These are phyloP conservation scores for Perdita meconis DNA, from an alignment of 2,888 invertebrate species.

Conservation along the genomic window DNA sequence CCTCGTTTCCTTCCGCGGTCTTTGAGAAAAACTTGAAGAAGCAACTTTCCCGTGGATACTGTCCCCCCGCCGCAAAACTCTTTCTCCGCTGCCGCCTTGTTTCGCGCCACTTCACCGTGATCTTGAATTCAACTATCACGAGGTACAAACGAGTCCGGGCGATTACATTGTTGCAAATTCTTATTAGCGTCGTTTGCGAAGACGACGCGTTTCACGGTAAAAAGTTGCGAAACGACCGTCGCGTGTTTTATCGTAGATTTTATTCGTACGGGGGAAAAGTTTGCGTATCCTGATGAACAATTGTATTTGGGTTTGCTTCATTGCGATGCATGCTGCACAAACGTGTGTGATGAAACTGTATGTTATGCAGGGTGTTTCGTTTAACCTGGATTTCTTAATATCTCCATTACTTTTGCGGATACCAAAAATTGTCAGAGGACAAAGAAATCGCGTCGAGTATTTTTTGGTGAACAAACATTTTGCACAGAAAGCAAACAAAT, in stretches of 20 bases:
- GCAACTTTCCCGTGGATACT: neutral
- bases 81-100: neutral
- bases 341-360: too few relatives aligned
- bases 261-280: neutral
- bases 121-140: neutral
- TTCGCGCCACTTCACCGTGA: neutral
- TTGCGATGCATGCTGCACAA: too few relatives aligned
- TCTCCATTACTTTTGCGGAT: too few relatives aligned
- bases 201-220: neutral
- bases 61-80: neutral
- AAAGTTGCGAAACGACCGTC: neutral
- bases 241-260: constrained; percentile 6
- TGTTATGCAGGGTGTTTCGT: too few relatives aligned
- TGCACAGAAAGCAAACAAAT: too few relatives aligned
- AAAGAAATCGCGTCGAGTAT: too few relatives aligned
- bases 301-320: too few relatives aligned
- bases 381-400: too few relatives aligned
- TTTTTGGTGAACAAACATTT: too few relatives aligned
- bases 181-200: neutral
- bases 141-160: neutral
- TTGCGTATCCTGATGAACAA: too few relatives aligned
- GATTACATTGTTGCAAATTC: neutral
- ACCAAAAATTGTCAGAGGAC: too few relatives aligned
- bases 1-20: constrained; percentile 13
- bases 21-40: constrained; percentile 25